phyloP scores from a whole-genome alignment of 2,797 vertebrate species.

The Cyclura pinguis region DNA sequence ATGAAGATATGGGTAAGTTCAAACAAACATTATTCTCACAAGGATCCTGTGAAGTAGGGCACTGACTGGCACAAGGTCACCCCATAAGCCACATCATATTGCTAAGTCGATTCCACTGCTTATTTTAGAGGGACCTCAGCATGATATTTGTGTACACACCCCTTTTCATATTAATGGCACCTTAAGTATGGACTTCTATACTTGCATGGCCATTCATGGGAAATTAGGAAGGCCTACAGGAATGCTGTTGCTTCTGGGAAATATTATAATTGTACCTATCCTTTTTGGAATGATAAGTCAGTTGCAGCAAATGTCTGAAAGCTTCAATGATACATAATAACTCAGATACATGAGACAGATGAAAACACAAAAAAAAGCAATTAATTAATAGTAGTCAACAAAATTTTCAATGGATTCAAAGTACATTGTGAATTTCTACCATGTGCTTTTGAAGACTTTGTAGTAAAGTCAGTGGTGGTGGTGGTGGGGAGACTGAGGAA shows the following conservation, averaged over 20 bases:
- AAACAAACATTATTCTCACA: neutral
- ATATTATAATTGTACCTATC: neutral
- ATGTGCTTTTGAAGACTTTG: neutral
- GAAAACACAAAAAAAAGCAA: neutral
- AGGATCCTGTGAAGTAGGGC: neutral
- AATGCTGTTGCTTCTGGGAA: neutral
- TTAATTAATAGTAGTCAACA: neutral
- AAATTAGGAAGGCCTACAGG: conserved; percentile 11
- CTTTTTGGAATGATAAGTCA: neutral
- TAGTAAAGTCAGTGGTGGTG: neutral
- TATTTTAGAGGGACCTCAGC: neutral
- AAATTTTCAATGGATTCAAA: neutral
- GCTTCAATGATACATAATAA: neutral
- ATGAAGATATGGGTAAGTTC: neutral
- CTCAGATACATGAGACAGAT: neutral
- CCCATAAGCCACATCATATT: neutral
- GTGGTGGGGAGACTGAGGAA: neutral
- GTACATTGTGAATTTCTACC: neutral
- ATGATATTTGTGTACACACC: neutral
- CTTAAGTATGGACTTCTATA: neutral
- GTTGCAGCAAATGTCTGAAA: neutral
- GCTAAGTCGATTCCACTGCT: neutral
- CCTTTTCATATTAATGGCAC: neutral
- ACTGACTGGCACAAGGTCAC: neutral
- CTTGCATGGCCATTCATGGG: neutral